Evolutionary conservation across 2,888 invertebrate genomes (phyloP).

Genomic region (Himalopsyche kuldschensis): DNA sequence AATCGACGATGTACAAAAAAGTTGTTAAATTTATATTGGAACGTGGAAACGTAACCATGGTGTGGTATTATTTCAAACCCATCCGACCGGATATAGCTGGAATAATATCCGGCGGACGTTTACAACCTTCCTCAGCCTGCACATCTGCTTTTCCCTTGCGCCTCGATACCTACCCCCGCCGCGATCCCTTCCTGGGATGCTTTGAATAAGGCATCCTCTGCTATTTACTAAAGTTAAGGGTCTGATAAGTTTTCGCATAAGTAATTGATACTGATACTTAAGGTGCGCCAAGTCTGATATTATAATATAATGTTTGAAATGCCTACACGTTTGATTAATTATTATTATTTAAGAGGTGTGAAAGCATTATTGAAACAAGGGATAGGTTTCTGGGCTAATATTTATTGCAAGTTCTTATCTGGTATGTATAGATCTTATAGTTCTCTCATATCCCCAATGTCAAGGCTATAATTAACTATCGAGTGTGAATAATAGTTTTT

Average conservation of each 20-base stretch:
- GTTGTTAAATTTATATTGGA: not conserved
- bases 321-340: not conserved
- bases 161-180: not conserved
- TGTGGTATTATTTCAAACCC: constrained; percentile 32
- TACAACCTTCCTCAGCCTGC: constrained; percentile 3
- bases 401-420: no score
- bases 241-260: not conserved
- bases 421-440: no score
- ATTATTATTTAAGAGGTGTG: not conserved
- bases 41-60: not conserved
- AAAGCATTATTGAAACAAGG: not conserved
- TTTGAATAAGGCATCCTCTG: not conserved
- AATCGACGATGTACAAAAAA: not conserved
- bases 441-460: no score
- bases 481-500: no score
- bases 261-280: not conserved
- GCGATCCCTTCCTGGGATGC: not conserved
- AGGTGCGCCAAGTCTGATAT: not conserved
- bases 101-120: constrained; percentile 33
- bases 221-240: not conserved
- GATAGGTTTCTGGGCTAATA: not conserved
- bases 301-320: not conserved
- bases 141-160: not conserved
- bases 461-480: no score
- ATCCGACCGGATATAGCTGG: constrained; percentile 35